Evolutionary conservation across 2,888 invertebrate species (phyloP), one percentile per base, ranked within the genome.

Genomic region (Himalopsyche tibetana): DNA sequence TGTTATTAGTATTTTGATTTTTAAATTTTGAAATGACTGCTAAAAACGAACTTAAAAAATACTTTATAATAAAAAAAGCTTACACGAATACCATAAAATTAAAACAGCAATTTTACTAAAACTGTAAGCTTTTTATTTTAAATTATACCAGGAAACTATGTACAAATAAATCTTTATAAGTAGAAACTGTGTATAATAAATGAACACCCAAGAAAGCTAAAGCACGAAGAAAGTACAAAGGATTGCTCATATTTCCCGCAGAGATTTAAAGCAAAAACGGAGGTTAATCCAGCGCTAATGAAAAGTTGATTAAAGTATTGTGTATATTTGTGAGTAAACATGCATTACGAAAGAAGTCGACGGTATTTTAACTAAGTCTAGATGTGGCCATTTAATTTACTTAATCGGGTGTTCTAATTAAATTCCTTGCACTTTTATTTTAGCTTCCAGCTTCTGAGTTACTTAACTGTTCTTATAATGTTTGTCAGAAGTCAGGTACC

Each of bases 251-350:
- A 19, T 28, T 28, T n/a, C 19, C 63, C 63, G 63, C 63, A n/a
- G 63, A 11, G 63, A 63, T 63, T 63, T 63, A 63, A 63, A 19
- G 63, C 63, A 28, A 63, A 28, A 63, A 63, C 28, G 63, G 63
- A 63, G 19, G 63, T 63, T 63, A 19, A 63, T 63, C 63, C 3
- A 19, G 63, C 28, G 63, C 63, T 63, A 63, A 63, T 63, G 63
- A 63, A 63, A 63, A 63, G 63, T 63, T 63, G 63, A 63, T 63
- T 63, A 63, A 63, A 63, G 63, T 63, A 63, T 63, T 63, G 63
- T 63, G 63, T 63, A 63, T 28, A 63, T 63, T 63, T 63, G 63
- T n/a, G 19, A n/a, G 63, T 28, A 28, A 63, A 63, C 63, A 19
- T 28, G 63, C 63, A 28, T 63, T 11, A 28, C 63, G 63, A 63